Conservation (phyloP, 1,140 invertebrate species). For the Drosophila ironensis region DNA sequence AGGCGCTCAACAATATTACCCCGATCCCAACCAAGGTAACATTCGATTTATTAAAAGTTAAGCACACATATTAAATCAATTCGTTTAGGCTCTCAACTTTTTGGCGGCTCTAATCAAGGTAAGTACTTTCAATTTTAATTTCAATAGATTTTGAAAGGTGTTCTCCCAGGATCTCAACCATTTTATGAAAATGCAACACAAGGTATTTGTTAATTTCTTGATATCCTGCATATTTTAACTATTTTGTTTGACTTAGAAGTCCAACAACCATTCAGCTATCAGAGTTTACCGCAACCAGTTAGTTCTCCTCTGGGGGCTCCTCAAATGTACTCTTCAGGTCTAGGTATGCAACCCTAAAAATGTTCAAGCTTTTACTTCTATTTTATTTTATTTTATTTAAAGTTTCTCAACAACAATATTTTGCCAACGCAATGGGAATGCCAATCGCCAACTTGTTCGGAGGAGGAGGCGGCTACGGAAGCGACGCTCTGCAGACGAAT, state of each 20-base stretch:
- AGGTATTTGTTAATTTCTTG: background rate
- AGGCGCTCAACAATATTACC: background rate
- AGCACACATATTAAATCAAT: background rate
- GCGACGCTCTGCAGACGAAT: slow-evolving; percentile 25
- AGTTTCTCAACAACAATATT: slow-evolving; percentile 5
- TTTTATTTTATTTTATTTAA: background rate
- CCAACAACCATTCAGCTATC: background rate
- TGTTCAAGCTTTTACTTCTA: background rate
- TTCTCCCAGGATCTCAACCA: background rate
- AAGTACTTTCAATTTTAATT: background rate
- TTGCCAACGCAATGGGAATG: slow-evolving; percentile 1
- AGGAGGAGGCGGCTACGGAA: background rate
- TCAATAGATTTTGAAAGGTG: background rate
- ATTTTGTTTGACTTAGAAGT: background rate
- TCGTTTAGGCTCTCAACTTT: too few relatives aligned
- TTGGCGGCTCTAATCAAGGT: slow-evolving; percentile 1
- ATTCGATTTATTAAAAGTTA: background rate
- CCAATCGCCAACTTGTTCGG: background rate
- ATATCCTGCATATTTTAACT: background rate
- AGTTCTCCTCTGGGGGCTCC: background rate
- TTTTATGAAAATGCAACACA: background rate
- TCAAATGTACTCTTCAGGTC: too few relatives aligned
- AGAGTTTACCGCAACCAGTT: background rate
- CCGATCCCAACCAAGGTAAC: slow-evolving; percentile 1
- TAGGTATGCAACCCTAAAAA: background rate